Base-by-base conservation (phyloP, 2,888 invertebrate species). In the Thera britannica region DNA sequence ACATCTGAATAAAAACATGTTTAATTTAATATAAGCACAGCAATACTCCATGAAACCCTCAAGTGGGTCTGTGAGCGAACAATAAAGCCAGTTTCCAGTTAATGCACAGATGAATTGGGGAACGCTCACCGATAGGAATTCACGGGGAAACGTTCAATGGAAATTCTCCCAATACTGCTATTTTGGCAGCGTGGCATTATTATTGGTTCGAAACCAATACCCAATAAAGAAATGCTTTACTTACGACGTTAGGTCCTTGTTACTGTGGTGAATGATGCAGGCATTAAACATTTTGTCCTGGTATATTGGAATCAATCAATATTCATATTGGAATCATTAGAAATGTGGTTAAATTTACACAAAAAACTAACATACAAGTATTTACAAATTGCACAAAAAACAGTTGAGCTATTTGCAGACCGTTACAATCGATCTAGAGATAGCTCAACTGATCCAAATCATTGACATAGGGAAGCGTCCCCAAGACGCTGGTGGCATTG, bases 61-160 rank as follows among this genome's bases (percentile, higher is more conserved):
- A 82, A 81, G 83, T 80, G 80, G 77, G 78, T 84, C 79, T 62
- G 58, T 48, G n/a, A 83, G 84, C 81, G 86, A 83, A 82, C 87
- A 88, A 87, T 89, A 86, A 87, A 83, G 81, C 84, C 80, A 79
- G 81, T 85, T 88, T 86, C 84, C 86, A 86, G 81, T 88, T 85
- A 86, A 87, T 86, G 87, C 87, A 86, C 73, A 84, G 76, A 81
- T 88, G 85, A 80, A 82, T 86, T 80, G 81, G 80, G 82, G 76
- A 79, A 78, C 79, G 76, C 76, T 75, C 73, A 73, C 70, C 77
- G 76, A 80, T 79, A 81, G 77, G 80, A 83, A 83, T 82, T 79
- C 81, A 77, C 75, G 79, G 79, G 75, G 77, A 81, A 82, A 82
- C 77, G 75, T 79, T 84, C 78, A 84, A 84, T 85, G 81, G 81